Conservation (phyloP, 2,797 vertebrate species). For the Bovichtus variegatus region DNA sequence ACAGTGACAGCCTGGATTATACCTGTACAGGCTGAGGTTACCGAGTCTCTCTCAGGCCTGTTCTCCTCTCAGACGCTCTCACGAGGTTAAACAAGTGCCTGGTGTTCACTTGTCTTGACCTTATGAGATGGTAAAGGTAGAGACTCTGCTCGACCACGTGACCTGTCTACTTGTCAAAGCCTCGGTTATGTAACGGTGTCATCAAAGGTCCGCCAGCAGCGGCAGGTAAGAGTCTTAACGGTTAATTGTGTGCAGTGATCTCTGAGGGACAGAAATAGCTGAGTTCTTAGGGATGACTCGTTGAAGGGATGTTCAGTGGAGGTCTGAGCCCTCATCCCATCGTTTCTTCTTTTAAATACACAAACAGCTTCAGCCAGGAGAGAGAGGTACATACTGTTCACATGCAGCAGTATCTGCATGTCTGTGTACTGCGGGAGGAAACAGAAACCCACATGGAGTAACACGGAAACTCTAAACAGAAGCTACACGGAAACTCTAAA, state of each 20-base stretch:
- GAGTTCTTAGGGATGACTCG: conserved; percentile 54
- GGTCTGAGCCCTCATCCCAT: conserved; percentile 48
- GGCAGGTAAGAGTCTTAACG: conserved; percentile 83
- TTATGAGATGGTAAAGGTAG: conserved; percentile 1
- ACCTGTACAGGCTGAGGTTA: conserved; percentile 37
- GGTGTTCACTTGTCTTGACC: conserved; percentile 31
- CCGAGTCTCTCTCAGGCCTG: conserved; percentile 26
- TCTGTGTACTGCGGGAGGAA: conserved; percentile 22
- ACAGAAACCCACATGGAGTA: conserved; percentile 21
- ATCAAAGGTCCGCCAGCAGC: conserved; percentile 50
- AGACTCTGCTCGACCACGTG: conserved; percentile 40
- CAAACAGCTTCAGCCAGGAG: conserved; percentile 9
- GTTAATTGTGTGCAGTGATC: conserved; percentile 78
- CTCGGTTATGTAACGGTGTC: conserved; percentile 68
- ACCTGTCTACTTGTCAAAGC: conserved; percentile 46
- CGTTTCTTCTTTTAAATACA: conserved; percentile 34
- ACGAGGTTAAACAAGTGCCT: conserved; percentile 30
- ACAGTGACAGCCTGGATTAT: conserved; percentile 44
- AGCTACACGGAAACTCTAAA: conserved; percentile 23
- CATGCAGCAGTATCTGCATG: no score
- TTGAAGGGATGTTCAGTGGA: conserved; percentile 55
- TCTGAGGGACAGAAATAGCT: conserved; percentile 73
- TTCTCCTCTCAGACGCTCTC: conserved; percentile 36
- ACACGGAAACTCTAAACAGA: conserved; percentile 23
- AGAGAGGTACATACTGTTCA: no score